phyloP scores from a whole-genome alignment of 2,888 invertebrate species.

The Volucella zonaria region DNA sequence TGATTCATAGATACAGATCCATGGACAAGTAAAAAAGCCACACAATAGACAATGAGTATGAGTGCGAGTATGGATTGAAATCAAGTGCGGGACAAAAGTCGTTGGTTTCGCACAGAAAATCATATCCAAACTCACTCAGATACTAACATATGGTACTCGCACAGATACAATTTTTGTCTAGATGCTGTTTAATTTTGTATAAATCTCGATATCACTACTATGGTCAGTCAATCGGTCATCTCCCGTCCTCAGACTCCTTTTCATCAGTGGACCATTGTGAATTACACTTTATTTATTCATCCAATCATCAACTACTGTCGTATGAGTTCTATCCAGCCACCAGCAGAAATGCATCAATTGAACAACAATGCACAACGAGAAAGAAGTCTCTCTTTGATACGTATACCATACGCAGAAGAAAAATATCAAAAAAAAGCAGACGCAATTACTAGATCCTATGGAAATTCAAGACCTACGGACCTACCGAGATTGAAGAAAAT shows the following conservation, averaged over 20 bases:
- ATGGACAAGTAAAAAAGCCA: constrained; percentile 19
- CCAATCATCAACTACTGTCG: neutral
- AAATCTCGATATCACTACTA: neutral
- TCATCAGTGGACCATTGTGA: constrained; percentile 33
- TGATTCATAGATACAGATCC: constrained; percentile 2
- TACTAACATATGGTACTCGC: too few species aligned
- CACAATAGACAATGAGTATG: constrained; percentile 15
- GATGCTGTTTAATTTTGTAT: too few species aligned
- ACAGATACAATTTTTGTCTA: too few species aligned
- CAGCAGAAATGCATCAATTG: constrained; percentile 30
- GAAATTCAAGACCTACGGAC: neutral
- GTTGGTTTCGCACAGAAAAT: constrained; percentile 20
- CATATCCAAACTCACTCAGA: neutral
- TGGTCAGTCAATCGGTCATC: neutral
- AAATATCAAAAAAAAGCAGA: neutral
- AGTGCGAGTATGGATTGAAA: neutral
- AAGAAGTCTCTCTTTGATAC: constrained; percentile 18
- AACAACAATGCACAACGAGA: constrained; percentile 29
- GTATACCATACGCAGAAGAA: neutral
- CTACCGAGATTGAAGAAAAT: too few species aligned
- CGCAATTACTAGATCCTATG: neutral
- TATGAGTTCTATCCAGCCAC: neutral
- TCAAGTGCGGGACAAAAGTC: constrained; percentile 26
- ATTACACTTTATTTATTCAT: neutral
- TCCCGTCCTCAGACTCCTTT: constrained; percentile 6